Evolutionary conservation across 2,888 invertebrate species (phyloP).

Genomic region (Dyspetes luteomarginatus): DNA sequence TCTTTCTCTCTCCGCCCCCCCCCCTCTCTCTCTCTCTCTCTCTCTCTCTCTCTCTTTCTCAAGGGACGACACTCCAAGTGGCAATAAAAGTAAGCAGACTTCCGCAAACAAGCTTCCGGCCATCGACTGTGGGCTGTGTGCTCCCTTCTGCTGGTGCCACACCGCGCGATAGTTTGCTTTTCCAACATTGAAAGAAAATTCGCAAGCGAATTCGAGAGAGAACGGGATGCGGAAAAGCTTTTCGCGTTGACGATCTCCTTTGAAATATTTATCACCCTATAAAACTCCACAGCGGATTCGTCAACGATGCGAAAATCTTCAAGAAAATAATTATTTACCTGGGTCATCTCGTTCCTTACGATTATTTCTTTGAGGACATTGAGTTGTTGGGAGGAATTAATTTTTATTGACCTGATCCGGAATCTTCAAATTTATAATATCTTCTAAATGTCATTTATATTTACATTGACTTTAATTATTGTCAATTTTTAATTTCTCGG

Average conservation of each 20-base stretch:
- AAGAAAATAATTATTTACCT: not conserved
- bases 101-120: conserved; percentile 67
- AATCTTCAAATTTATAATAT: too few species aligned
- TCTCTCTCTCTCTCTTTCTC: conserved; percentile 29
- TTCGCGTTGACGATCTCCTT: conserved; percentile 14
- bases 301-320: conserved; percentile 2
- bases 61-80: conserved; percentile 61
- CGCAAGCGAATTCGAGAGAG: conserved; percentile 58
- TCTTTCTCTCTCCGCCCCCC: too few species aligned
- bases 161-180: conserved; percentile 22
- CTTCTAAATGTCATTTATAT: too few species aligned
- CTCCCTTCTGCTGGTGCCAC: conserved; percentile 29
- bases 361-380: too few species aligned
- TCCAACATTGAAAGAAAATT: conserved; percentile 58
- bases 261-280: conserved; percentile 10
- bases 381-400: too few species aligned
- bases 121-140: conserved; percentile 51
- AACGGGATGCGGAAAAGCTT: conserved; percentile 13
- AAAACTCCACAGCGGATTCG: not conserved
- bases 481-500: too few species aligned
- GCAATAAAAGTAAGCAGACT: conserved; percentile 70
- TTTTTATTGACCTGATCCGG: too few species aligned
- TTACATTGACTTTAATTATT: too few species aligned
- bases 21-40: conserved; percentile 19
- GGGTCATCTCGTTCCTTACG: not conserved